Base-by-base conservation (phyloP, 92 coral and sea anemone genomes). In the Palythoa grandiflora region DNA sequence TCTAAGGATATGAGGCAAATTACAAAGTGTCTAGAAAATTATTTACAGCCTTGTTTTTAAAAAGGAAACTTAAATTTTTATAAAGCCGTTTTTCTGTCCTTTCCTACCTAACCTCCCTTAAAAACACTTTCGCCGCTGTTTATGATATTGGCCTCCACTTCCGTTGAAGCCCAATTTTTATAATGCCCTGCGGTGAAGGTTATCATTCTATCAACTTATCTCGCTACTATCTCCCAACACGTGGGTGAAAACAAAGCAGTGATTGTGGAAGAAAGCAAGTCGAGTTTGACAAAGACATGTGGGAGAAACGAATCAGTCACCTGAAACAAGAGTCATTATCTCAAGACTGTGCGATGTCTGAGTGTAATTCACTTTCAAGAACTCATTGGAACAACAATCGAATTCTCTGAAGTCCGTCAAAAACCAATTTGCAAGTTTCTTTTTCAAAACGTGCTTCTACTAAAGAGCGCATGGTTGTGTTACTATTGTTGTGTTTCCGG, bases 401-500 rank as follows among this genome's bases (percentile, higher is more conserved):
- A 16, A 11, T 44, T 63, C 73, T 80, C 59, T 40, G 13, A 65
- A 81, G 37, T 3, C 86, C 75, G 75, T 65, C 61, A 81, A 65
- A 80, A 80, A 81, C 6, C 86, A 65, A 68, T 81, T 65, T 68
- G 17, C 39, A 68, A 48, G 75, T 36, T 20, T 54, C 8, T 78
- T 57, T 38, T 53, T 78, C 47, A 37, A 57, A 78, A 81, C 86
- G 75, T 81, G 76, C 86, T 81, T 51, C 75, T 4, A 63, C 20
- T 63, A 68, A 57, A 71, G 39, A 81, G 59, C 75, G 73, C 60
- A 71, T 12, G 86, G 83, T 55, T 35, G n/a, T 35, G 50, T 77
- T 54, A 20, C 86, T 52, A 66, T 81, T 81, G 86, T 68, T 68
- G 57, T 16, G 20, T 44, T 81, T 81, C 86, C 86, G 86, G 86